phyloP scores from a whole-genome alignment of 1,140 invertebrate species.

The Copidosoma floridanum region DNA sequence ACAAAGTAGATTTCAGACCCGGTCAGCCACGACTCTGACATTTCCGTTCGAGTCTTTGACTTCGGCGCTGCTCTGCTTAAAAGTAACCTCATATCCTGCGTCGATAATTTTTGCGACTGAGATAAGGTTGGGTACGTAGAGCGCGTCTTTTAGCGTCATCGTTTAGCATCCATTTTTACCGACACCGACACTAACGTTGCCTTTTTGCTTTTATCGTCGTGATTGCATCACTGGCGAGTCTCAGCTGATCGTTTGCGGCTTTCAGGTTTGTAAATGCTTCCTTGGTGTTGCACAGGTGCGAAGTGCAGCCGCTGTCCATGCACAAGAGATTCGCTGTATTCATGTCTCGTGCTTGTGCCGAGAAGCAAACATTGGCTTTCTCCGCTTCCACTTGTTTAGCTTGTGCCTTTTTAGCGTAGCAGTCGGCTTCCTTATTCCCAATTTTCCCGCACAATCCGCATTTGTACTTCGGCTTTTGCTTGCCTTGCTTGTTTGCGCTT shows the following conservation, averaged over 20 bases:
- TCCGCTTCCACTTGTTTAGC: too few relatives aligned
- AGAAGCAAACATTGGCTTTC: too few relatives aligned
- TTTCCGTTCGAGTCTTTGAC: neutral
- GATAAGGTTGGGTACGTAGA: constrained; percentile 33
- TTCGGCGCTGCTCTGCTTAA: constrained; percentile 4
- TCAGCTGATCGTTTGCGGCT: neutral
- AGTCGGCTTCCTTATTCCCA: too few relatives aligned
- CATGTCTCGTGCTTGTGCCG: too few relatives aligned
- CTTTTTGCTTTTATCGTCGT: constrained; percentile 8
- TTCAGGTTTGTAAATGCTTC: too few relatives aligned
- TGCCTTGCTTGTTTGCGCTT: neutral
- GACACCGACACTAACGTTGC: neutral
- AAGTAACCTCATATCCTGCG: constrained; percentile 8
- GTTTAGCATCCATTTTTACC: neutral
- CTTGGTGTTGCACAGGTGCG: constrained; percentile 10
- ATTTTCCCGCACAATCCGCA: too few relatives aligned
- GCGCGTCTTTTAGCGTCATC: constrained; percentile 17
- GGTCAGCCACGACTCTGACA: neutral
- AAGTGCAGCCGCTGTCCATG: constrained; percentile 1
- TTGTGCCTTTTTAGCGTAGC: too few relatives aligned
- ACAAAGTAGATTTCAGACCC: neutral
- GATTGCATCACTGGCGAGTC: neutral
- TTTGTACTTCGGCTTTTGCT: too few relatives aligned
- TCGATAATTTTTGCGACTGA: constrained; percentile 30
- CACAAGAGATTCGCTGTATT: too few relatives aligned